Evolutionary conservation across 2,113 vertebrate genomes (phyloP).

Genomic region (Psettodes erumei): DNA sequence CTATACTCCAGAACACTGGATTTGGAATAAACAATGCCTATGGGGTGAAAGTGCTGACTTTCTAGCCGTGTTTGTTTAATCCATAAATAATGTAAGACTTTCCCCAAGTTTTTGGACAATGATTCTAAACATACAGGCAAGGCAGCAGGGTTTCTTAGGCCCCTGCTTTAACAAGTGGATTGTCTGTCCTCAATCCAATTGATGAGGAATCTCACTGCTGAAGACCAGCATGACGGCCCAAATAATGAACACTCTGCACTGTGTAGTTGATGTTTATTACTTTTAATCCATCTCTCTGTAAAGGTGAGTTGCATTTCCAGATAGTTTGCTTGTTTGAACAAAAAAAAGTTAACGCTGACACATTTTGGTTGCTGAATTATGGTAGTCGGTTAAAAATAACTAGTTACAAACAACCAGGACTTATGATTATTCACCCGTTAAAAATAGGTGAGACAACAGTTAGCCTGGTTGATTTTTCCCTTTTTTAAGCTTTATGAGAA

Average conservation of each 20-base stretch:
- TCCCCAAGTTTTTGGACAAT: not conserved
- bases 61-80: constrained; percentile 6
- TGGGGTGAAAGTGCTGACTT: constrained; percentile 19
- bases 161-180: not conserved
- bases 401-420: not conserved
- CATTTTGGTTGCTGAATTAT: not conserved
- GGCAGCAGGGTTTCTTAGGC: not conserved
- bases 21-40: constrained; percentile 11
- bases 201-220: not conserved
- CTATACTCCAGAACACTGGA: constrained; percentile 10
- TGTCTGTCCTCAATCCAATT: not conserved
- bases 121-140: not conserved
- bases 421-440: not conserved
- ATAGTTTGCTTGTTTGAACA: constrained; percentile 25
- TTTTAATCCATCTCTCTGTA: not conserved
- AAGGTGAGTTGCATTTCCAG: not conserved
- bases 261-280: not conserved
- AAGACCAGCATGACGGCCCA: not conserved
- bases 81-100: too few relatives aligned
- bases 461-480: not conserved
- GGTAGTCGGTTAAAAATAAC: not conserved
- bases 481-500: not conserved
- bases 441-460: not conserved
- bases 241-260: not conserved
- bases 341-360: not conserved